These are phyloP conservation scores for Drosophila neonasuta DNA, from an alignment of 2,888 invertebrate species.

Conservation along the genomic window DNA sequence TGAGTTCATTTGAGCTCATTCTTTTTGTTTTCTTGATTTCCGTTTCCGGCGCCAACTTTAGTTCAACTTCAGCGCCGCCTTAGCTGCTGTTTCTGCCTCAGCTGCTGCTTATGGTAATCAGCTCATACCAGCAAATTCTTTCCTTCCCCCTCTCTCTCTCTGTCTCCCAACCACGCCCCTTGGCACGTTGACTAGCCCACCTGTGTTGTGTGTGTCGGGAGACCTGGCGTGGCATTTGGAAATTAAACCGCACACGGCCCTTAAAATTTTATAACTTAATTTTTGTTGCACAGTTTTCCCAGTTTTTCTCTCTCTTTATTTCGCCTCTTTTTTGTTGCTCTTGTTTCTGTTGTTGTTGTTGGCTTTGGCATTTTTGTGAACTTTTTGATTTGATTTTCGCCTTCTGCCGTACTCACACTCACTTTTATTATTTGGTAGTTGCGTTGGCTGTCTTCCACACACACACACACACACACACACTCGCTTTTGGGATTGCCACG, in stretches of 20 bases:
- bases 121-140: constrained; percentile 48
- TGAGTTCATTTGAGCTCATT: constrained; percentile 74
- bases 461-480: constrained; percentile 6
- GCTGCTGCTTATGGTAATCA: constrained; percentile 73
- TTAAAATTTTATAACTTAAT: constrained; percentile 77
- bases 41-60: constrained; percentile 61
- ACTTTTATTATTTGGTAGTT: constrained; percentile 28
- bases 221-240: constrained; percentile 69
- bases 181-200: constrained; percentile 42
- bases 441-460: constrained; percentile 42
- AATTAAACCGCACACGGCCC: constrained; percentile 73
- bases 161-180: constrained; percentile 43
- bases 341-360: constrained; percentile 21
- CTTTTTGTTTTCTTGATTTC: constrained; percentile 77
- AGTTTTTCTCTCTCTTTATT: constrained; percentile 11
- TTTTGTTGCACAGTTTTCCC: constrained; percentile 56
- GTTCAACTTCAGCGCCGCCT: constrained; percentile 2
- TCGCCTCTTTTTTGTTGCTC: constrained; percentile 4
- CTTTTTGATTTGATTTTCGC: constrained; percentile 75
- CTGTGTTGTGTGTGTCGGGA: constrained; percentile 50
- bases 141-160: constrained; percentile 1
- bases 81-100: constrained; percentile 10
- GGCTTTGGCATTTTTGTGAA: constrained; percentile 74
- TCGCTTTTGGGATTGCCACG: constrained; percentile 26
- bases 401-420: constrained; percentile 24